Evolutionary conservation across 2,888 invertebrate species (phyloP), one percentile per base, ranked within the genome.

Genomic region (Hemicrepidius hirtus): DNA sequence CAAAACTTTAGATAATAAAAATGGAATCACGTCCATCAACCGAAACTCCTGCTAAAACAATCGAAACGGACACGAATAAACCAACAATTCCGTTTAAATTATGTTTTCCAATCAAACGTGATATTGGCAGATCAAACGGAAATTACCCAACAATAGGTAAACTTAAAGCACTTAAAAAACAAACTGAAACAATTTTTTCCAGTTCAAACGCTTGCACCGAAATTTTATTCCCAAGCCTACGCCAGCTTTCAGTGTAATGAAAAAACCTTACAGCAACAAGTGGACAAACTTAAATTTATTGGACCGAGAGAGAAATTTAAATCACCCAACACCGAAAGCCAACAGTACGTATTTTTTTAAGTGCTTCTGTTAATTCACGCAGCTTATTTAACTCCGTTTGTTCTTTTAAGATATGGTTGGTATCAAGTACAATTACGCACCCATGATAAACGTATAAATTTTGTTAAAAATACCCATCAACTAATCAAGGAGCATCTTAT

Each of bases 391-490:
- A n/a, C n/a, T n/a, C n/a, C n/a, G n/a, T n/a, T n/a, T n/a, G n/a
- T 24, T 24, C 21, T 76, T 78, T 77, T 6, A 74, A 87, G 86
- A 60, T 86, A 87, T 79, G 83, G 83, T 75, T 90, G 89, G 86
- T 80, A 79, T 72, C 77, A 82, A 70, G 83, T 86, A 78, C 76
- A 82, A 75, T 74, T 80, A 67, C 75, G 75, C 32, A 74, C 79
- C 44, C 68, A 62, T 10, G 86, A 87, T 79, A 83, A 80, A 68
- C 84, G 86, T 59, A 82, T 87, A 28, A 77, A 84, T 75, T 88
- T 88, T 81, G 87, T 86, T 79, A 86, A 89, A 75, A 85, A 85
- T 46, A 89, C 88, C 81, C 80, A 84, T 68, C 80, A 81, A 66
- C 77, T 85, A 44, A 79, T 85, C 9, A 80, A 79, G 64, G 85